Base-by-base conservation (phyloP, 2,113 vertebrate genomes). In the Todiramphus chloris region DNA sequence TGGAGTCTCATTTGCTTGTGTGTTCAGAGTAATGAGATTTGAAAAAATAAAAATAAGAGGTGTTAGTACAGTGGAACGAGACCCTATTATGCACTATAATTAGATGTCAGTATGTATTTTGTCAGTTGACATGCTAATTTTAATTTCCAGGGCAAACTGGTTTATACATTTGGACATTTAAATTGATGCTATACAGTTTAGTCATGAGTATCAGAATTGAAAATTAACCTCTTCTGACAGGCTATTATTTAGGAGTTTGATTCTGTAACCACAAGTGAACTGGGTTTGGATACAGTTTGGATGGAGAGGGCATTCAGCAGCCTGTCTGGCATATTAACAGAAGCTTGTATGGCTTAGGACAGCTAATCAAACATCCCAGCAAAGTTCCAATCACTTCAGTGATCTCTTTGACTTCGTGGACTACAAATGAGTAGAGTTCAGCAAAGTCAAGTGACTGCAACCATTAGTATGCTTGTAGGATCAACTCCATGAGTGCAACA, bases 151-250 rank as follows among this genome's bases (percentile, higher is more conserved):
- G 46, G 13, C 58, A 95, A 95, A 79, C 6, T 48, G 7, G 2
- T 94, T 85, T 53, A 72, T 48, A 86, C 8, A 10, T 79, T 93
- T 90, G 48, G 86, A 82, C 89, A 87, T 64, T 76, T 93, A 94
- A 94, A 95, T 72, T 75, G 83, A 75, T 82, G 60, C 19, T 82
- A 81, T 64, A 33, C 10, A 78, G 48, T 64, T 72, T 69, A 93
- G 64, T 50, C 44, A 79, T 16, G 19, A 91, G 43, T 37, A 95
- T 58, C 56, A 87, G 83, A 87, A 43, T 43, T 51, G 69, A 82
- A 93, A 91, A 87, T 87, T 93, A 91, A 89, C 91, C 53, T 87
- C 44, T 66, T 62, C 51, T 84, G 91, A 95, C 93, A 94, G 70
- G 73, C 73, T 94, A 44, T 82, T 84, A 91, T 82, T 94, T 58